Evolutionary conservation across 2,797 vertebrate species (phyloP).

Genomic region (Acomys russatus): DNA sequence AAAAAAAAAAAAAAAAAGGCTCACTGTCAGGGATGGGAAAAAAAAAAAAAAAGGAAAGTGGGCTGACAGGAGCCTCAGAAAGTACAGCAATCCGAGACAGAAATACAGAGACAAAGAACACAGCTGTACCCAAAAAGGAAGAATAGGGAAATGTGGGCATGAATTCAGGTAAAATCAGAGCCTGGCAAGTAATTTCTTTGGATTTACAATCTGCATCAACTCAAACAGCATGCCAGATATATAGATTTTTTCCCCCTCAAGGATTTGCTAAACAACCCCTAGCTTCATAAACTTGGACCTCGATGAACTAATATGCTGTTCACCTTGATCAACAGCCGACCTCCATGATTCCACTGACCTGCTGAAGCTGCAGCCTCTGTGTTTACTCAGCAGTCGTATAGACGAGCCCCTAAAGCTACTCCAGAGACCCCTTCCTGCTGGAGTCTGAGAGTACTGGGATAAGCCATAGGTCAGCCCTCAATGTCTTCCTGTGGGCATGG

Average conservation of each 20-base stretch:
- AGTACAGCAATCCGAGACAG: not conserved
- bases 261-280: not conserved
- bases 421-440: not conserved
- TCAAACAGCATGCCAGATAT: not conserved
- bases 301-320: not conserved
- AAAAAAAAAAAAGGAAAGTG: not conserved
- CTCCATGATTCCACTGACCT: not conserved
- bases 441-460: not conserved
- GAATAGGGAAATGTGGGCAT: not conserved
- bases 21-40: not conserved
- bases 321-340: not conserved
- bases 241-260: not conserved
- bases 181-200: not conserved
- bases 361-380: not conserved
- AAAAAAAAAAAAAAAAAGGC: not conserved
- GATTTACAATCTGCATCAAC: not conserved
- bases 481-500: not conserved
- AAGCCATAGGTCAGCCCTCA: not conserved
- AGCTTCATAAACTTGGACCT: not conserved
- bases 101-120: not conserved
- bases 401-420: not conserved
- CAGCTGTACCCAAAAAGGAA: not conserved
- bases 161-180: constrained; percentile 35
- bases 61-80: not conserved
- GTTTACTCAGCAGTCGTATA: not conserved